Percentiles rank a stretch among this genome's conserved stretches.
phyloP scores from a whole-genome alignment of 2,888 invertebrate genomes.

The Abrostola tripartita region DNA sequence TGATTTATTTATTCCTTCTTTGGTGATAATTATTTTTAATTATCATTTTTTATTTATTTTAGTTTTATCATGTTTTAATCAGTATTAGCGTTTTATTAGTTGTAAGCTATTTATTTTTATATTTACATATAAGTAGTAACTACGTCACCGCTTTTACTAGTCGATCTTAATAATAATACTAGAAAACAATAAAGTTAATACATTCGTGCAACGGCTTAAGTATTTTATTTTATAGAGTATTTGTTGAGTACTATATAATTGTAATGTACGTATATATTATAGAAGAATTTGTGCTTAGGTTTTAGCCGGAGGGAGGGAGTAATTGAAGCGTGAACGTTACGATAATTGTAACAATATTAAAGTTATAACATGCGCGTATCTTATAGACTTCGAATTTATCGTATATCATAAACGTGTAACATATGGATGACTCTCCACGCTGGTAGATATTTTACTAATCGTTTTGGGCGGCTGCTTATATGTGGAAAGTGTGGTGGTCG shows the following conservation, averaged over 20 bases:
- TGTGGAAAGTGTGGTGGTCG: slow-evolving; percentile 16
- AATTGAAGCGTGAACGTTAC: slow-evolving; percentile 26
- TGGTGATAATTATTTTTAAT: slow-evolving; percentile 17
- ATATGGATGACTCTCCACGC: slow-evolving; percentile 14
- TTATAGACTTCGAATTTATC: slow-evolving; percentile 23
- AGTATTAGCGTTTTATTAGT: slow-evolving; percentile 29
- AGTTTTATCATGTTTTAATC: slow-evolving; percentile 3
- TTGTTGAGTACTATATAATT: slow-evolving; percentile 42
- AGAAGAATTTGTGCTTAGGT: slow-evolving; percentile 39
- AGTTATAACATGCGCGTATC: slow-evolving; percentile 15
- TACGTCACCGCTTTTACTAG: slow-evolving; percentile 56
- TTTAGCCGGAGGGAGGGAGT: slow-evolving; percentile 21
- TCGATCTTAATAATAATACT: slow-evolving; percentile 36
- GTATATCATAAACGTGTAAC: slow-evolving; percentile 19
- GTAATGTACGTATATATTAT: slow-evolving; percentile 32
- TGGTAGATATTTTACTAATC: slow-evolving; percentile 24
- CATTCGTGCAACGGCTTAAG: slow-evolving; percentile 46
- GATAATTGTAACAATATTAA: slow-evolving; percentile 7
- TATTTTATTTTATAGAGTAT: slow-evolving; percentile 35
- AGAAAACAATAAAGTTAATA: slow-evolving; percentile 36
- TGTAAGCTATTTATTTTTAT: slow-evolving; percentile 33
- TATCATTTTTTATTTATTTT: slow-evolving; percentile 41
- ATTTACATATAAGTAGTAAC: slow-evolving; percentile 28
- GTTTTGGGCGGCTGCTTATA: slow-evolving; percentile 34
- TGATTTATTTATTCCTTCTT: slow-evolving; percentile 19